Evolutionary conservation across 2,797 vertebrate genomes (phyloP).

Genomic region (Microcaecilia unicolor): DNA sequence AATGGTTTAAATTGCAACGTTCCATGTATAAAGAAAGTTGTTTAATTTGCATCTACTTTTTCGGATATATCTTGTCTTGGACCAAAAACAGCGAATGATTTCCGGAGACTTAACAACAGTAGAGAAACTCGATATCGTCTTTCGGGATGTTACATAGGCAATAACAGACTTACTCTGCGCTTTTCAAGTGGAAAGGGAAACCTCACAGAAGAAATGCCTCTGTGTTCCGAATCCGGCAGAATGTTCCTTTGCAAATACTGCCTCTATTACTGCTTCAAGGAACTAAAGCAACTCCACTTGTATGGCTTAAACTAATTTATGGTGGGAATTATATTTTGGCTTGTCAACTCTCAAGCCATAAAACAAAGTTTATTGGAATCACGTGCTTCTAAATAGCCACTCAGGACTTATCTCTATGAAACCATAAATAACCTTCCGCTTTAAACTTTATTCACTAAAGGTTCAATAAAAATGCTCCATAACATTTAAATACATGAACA

Average conservation of each 20-base stretch:
- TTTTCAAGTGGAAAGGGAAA: slow-evolving; percentile 41
- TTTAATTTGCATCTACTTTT: not conserved
- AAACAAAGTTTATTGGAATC: slow-evolving; percentile 99
- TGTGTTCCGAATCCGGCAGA: slow-evolving; percentile 41
- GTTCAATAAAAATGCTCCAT: slow-evolving; percentile 46
- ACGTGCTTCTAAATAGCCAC: slow-evolving; percentile 96
- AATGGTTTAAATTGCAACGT: too few relatives aligned
- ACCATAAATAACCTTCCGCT: slow-evolving; percentile 98
- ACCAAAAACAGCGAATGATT: not conserved
- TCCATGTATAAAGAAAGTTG: too few relatives aligned
- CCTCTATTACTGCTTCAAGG: slow-evolving; percentile 67
- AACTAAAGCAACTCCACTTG: slow-evolving; percentile 90
- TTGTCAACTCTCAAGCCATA: slow-evolving; percentile 99
- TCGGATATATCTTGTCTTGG: not conserved
- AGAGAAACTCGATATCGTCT: slow-evolving; percentile 3
- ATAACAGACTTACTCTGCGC: slow-evolving; percentile 69
- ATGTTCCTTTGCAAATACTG: slow-evolving; percentile 61
- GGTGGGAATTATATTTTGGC: slow-evolving; percentile 99
- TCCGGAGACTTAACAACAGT: not conserved
- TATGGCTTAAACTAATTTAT: slow-evolving; percentile 95
- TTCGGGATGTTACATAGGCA: slow-evolving; percentile 4
- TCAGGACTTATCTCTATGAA: slow-evolving; percentile 79
- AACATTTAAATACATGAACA: slow-evolving; percentile 40
- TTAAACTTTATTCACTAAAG: slow-evolving; percentile 81
- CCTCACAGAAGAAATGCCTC: slow-evolving; percentile 48